Percentiles rank a stretch among this genome's conserved stretches.
phyloP scores from a whole-genome alignment of 2,888 invertebrate genomes.

The Eupsilia transversa region DNA sequence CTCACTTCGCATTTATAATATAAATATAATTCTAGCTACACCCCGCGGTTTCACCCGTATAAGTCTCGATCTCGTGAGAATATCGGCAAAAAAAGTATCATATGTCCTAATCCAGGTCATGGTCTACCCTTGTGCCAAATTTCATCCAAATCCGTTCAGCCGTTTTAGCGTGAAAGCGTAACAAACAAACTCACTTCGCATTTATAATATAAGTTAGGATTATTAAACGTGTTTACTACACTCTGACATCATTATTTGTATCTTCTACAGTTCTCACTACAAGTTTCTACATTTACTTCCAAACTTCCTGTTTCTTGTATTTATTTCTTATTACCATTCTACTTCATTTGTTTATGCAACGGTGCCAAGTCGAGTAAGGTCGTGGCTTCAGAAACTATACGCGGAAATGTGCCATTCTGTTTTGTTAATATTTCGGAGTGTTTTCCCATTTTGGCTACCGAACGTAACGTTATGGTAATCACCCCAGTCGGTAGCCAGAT shows the following conservation, averaged over 20 bases:
- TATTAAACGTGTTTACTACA: too few relatives aligned
- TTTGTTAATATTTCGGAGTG: conserved; percentile 5
- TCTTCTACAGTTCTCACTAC: neutral
- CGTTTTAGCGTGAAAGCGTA: too few relatives aligned
- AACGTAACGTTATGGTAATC: conserved; percentile 25
- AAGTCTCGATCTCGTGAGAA: too few relatives aligned
- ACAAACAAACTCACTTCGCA: too few relatives aligned
- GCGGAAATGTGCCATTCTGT: conserved; percentile 23
- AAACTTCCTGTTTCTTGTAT: neutral
- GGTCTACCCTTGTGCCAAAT: too few relatives aligned
- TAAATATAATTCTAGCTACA: too few relatives aligned
- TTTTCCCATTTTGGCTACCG: conserved; percentile 10
- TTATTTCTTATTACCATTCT: conserved; percentile 12
- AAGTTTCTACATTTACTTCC: conserved; percentile 1
- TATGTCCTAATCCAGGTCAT: too few relatives aligned
- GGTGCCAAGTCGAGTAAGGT: conserved; percentile 21
- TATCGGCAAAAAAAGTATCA: too few relatives aligned
- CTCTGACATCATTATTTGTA: neutral
- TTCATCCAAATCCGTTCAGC: too few relatives aligned
- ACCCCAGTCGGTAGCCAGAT: neutral
- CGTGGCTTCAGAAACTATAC: neutral
- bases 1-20: too few relatives aligned
- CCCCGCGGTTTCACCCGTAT: too few relatives aligned
- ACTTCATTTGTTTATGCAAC: conserved; percentile 10
- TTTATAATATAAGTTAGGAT: too few relatives aligned